These are phyloP conservation scores for Acropora tenuis DNA, from an alignment of 64 coral and sea anemone genomes.

Conservation along the genomic window DNA sequence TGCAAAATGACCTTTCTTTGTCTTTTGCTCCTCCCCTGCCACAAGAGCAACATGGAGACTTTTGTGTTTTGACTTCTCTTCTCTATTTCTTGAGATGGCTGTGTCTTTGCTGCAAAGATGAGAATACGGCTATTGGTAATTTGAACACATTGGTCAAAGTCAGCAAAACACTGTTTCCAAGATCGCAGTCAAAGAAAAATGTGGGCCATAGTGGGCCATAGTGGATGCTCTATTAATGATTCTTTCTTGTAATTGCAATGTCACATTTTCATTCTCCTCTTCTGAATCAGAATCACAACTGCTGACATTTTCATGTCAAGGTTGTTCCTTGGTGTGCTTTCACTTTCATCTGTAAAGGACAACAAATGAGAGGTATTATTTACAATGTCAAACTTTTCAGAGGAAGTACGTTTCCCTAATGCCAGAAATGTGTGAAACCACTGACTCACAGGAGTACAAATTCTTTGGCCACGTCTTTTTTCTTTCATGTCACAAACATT, in stretches of 20 bases:
- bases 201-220: slow-evolving; percentile 24
- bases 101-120: slow-evolving; percentile 42
- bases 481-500: slow-evolving; percentile 19
- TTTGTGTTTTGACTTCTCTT: slow-evolving; percentile 20
- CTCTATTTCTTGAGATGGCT: slow-evolving; percentile 41
- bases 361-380: slow-evolving; percentile 20
- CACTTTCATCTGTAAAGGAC: slow-evolving; percentile 21
- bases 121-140: slow-evolving; percentile 50
- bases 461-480: slow-evolving; percentile 19
- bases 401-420: not conserved
- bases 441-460: slow-evolving; percentile 26
- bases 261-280: slow-evolving; percentile 11
- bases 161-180: slow-evolving; percentile 43
- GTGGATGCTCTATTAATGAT: slow-evolving; percentile 14
- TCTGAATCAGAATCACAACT: slow-evolving; percentile 39
- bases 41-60: slow-evolving; percentile 27
- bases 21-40: slow-evolving; percentile 12
- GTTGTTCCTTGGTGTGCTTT: slow-evolving; percentile 19
- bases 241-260: slow-evolving; percentile 27
- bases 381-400: slow-evolving; percentile 46
- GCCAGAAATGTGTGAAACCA: slow-evolving; percentile 43
- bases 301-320: slow-evolving; percentile 26
- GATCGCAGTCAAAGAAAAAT: slow-evolving; percentile 42
- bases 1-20: slow-evolving; percentile 31
- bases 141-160: slow-evolving; percentile 37